Conservation (phyloP, 2,113 vertebrate genomes). For the Pipa parva region DNA sequence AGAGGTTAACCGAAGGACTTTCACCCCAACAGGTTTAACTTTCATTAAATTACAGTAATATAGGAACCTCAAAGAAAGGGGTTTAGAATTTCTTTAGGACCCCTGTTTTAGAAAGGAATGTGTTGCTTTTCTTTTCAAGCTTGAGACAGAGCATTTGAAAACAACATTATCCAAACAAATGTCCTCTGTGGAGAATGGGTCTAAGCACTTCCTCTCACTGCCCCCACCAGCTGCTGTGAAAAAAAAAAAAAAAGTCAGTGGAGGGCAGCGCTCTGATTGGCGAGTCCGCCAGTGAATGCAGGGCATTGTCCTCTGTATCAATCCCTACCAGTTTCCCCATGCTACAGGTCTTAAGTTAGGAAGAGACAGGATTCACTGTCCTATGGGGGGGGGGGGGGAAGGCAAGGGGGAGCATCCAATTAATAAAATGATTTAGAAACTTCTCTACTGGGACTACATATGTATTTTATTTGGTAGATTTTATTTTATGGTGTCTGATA, state of each 20-base stretch:
- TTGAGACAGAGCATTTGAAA: not conserved
- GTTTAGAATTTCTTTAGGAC: not conserved
- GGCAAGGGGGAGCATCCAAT: conserved; percentile 25
- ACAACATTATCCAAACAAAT: not conserved
- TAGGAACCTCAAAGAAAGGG: not conserved
- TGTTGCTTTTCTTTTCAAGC: not conserved
- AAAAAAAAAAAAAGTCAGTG: not conserved
- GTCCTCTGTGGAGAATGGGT: not conserved
- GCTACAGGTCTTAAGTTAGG: conserved; percentile 40
- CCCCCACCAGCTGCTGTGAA: conserved; percentile 8
- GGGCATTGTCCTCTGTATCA: conserved; percentile 34
- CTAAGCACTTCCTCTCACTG: conserved; percentile 4
- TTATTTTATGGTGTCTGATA: not conserved
- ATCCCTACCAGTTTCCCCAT: conserved; percentile 33
- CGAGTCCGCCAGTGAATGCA: conserved; percentile 17
- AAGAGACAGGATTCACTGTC: conserved; percentile 19
- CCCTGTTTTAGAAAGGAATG: not conserved
- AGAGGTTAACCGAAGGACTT: not conserved
- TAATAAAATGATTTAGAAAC: conserved; percentile 18
- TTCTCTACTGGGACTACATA: not conserved
- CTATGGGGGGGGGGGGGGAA: conserved; percentile 11
- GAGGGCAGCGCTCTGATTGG: conserved; percentile 17
- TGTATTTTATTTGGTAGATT: not conserved
- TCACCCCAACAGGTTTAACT: not conserved
- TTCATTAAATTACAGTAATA: not conserved